Base-by-base conservation (phyloP, 2,797 vertebrate genomes). In the Poeciliopsis infans region DNA sequence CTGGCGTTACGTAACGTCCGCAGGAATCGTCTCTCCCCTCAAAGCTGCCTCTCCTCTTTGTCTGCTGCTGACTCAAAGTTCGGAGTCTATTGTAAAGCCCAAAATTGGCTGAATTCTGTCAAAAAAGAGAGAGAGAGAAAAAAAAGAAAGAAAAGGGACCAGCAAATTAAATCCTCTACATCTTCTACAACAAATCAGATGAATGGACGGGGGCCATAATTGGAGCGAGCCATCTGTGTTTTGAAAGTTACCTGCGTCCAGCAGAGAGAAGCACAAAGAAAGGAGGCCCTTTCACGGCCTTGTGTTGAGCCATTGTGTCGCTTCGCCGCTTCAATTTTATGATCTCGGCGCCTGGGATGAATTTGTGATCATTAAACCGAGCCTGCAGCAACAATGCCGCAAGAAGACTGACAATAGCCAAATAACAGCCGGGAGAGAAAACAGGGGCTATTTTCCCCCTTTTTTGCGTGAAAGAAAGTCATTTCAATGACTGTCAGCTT, bases 401-500 rank as follows among this genome's bases (percentile, higher is more conserved):
- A 10, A 47, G 86, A 36, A 87, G 85, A 88, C 55, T 88, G 87
- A 91, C 89, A 90, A 92, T 88, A 87, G 91, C 76, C 81, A 84
- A 90, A 92, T 89, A 90, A 89, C 66, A 53, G 36, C 31, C 11
- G 57, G 86, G 84, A 72, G 81, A 79, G 77, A 81, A 87, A 90
- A 89, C 79, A 12, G 61, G 76, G 7, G 1, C 1, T 43, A 1
- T 45, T 13, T n/a, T 25, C 36, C 36, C 3, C 0, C 2, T 70
- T 43, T 49, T 88, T 89, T 85, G 78, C 45, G 79, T 87, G 78
- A 93, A 93, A 91, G 89, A 82, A 70, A 82, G 88, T 81, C 75
- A 90, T 93, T 93, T 94, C 86, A 93, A 88, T 93, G 90, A 88
- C 89, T 89, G 93, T 90, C 92, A 92, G 80, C 81, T 82, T 93